These are phyloP conservation scores for Ophiodon elongatus DNA, from an alignment of 2,113 vertebrate species.

Conservation along the genomic window DNA sequence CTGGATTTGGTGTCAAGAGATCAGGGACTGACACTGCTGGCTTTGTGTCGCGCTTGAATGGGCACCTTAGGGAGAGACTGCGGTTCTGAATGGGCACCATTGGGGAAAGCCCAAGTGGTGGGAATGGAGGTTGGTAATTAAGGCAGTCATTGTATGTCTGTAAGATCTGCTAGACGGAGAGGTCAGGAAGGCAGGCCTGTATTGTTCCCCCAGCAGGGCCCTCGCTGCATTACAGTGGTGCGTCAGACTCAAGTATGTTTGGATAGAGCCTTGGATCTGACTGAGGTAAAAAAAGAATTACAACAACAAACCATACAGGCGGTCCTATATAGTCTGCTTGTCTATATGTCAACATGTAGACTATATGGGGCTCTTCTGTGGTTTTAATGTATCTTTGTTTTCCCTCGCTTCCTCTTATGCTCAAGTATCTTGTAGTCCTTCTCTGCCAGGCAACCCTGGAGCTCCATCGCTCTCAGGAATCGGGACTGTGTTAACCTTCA, in stretches of 20 bases:
- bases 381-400: conserved; percentile 36
- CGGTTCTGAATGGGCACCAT: conserved; percentile 80
- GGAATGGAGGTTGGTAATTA: conserved; percentile 85
- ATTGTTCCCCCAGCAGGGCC: conserved; percentile 80
- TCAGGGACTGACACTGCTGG: conserved; percentile 77
- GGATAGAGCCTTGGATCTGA: conserved; percentile 56
- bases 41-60: conserved; percentile 80
- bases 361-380: conserved; percentile 46
- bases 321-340: conserved; percentile 46
- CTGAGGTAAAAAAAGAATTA: conserved; percentile 40
- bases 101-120: conserved; percentile 81
- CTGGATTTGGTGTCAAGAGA: conserved; percentile 75
- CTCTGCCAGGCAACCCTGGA: conserved; percentile 29
- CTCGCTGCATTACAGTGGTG: conserved; percentile 72
- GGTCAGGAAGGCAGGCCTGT: conserved; percentile 83
- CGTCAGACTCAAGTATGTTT: conserved; percentile 68
- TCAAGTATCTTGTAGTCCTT: conserved; percentile 33
- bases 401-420: conserved; percentile 11
- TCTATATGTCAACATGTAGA: conserved; percentile 57
- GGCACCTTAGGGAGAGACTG: conserved; percentile 77
- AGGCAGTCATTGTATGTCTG: conserved; percentile 83
- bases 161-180: conserved; percentile 81
- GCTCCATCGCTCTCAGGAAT: conserved; percentile 17
- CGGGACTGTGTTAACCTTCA: conserved; percentile 34
- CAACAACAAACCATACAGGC: conserved; percentile 61